Evolutionary conservation across 1,140 invertebrate genomes (phyloP).

Genomic region (Heterodera carotae): DNA sequence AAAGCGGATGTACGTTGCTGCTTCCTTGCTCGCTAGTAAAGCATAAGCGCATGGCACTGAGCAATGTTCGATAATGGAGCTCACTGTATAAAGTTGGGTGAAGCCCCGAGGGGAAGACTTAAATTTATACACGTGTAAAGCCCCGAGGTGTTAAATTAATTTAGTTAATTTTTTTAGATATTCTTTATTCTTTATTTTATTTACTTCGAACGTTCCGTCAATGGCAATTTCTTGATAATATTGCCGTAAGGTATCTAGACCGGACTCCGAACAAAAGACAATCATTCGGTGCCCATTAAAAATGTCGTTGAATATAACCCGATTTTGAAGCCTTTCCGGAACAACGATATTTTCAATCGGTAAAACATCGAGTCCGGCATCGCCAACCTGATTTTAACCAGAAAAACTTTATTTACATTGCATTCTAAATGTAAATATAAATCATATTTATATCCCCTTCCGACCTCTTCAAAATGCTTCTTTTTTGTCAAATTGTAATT

Average conservation of each 20-base stretch:
- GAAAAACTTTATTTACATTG: too few relatives aligned
- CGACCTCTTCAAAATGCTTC: neutral
- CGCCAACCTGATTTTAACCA: neutral
- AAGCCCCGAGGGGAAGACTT: neutral
- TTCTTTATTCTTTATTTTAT: neutral
- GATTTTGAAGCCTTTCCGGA: neutral
- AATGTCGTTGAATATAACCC: neutral
- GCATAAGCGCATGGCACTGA: conserved; percentile 3
- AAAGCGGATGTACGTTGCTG: neutral
- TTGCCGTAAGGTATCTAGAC: neutral
- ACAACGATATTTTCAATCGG: neutral
- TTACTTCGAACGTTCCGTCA: conserved; percentile 11
- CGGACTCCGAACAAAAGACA: neutral
- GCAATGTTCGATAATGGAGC: conserved; percentile 7
- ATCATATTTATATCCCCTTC: too few relatives aligned
- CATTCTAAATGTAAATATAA: too few relatives aligned
- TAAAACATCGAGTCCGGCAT: conserved; percentile 1
- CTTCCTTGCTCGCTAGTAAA: conserved; percentile 1
- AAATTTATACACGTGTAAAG: too few relatives aligned
- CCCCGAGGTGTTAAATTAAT: neutral
- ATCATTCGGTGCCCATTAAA: conserved; percentile 3
- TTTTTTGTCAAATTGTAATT: conserved; percentile 1
- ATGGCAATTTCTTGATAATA: neutral
- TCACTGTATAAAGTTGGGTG: neutral
- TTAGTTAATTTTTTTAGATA: neutral